Evolutionary conservation across 2,797 vertebrate species (phyloP), one percentile per base, ranked within the genome.

Genomic region (Oophaga sylvatica): DNA sequence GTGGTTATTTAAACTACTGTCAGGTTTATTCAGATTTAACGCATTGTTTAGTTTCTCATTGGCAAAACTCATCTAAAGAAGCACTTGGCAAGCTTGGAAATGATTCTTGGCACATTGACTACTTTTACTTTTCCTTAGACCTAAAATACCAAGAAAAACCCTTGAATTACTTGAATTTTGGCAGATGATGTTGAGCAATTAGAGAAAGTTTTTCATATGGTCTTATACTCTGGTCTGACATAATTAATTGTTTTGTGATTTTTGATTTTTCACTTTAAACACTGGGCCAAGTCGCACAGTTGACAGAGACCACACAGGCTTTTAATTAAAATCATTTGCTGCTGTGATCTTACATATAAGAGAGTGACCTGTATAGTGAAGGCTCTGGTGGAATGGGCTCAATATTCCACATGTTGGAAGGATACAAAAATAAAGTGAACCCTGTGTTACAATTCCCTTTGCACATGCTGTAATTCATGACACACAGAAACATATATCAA

Each of bases 11-110:
- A 93, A 87, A 91, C 90, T 91, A 78, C 83, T 90, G 86, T 90
- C 87, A 91, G 82, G 84, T 93, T 77, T 91, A 90, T 90, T 90
- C 92, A 80, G 94, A 93, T 93, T 92, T 94, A 93, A 92, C 92
- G 91, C 90, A 90, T 92, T 95, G 92, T 95, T 95, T 96, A 94
- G 92, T 94, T 93, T 95, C 91, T 91, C 91, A 87, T 91, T 94
- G 94, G 93, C 93, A 93, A 94, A 92, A 92, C 90, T 87, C 91
- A 91, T 91, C 93, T 91, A 92, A 92, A 92, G 92, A 93, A 94
- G 92, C 89, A 68, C 87, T 94, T 95, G 93, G 94, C 92, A 92
- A 94, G 88, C 91, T 90, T 86, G 90, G 41, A 87, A 80, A 91
- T 92, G 90, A 92, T 94, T 95, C 93, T 94, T 94, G 94, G 93